These are phyloP conservation scores for Microcebus tavaratra DNA, from an alignment of 2,113 vertebrate genomes.

Conservation along the genomic window DNA sequence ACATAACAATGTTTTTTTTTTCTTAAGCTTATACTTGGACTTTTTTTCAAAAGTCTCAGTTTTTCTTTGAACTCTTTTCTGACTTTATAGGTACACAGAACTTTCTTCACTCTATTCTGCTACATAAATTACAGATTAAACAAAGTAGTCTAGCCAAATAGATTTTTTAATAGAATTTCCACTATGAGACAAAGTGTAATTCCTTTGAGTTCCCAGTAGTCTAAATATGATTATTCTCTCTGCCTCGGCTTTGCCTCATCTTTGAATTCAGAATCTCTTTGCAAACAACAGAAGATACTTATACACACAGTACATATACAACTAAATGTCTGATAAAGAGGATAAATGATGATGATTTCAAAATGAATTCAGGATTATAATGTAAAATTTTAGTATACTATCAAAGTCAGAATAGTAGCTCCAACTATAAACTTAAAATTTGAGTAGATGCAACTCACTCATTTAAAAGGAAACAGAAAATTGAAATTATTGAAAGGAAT, in stretches of 20 bases:
- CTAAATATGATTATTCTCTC: neutral
- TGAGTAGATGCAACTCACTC: neutral
- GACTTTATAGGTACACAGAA: neutral
- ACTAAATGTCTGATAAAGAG: neutral
- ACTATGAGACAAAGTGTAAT: neutral
- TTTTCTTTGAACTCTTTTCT: conserved; percentile 4
- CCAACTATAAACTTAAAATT: neutral
- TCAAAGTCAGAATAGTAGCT: neutral
- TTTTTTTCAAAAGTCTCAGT: conserved; percentile 17
- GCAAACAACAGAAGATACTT: neutral
- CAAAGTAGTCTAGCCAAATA: too few relatives aligned
- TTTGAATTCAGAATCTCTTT: conserved; percentile 15
- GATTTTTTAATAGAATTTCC: neutral
- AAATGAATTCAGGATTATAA: neutral
- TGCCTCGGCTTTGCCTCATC: neutral
- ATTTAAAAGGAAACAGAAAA: neutral
- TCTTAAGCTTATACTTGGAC: neutral
- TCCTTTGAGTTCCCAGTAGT: neutral
- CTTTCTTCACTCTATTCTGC: neutral
- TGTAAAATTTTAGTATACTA: neutral
- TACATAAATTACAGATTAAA: neutral
- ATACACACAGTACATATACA: neutral
- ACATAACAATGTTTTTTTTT: neutral
- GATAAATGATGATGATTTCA: neutral
- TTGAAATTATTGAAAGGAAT: neutral